A percentile compares a stretch with the other conserved stretches of the same genome.
These are phyloP conservation scores for Pampusana beccarii DNA, from an alignment of 2,113 vertebrate species.

Conservation along the genomic window DNA sequence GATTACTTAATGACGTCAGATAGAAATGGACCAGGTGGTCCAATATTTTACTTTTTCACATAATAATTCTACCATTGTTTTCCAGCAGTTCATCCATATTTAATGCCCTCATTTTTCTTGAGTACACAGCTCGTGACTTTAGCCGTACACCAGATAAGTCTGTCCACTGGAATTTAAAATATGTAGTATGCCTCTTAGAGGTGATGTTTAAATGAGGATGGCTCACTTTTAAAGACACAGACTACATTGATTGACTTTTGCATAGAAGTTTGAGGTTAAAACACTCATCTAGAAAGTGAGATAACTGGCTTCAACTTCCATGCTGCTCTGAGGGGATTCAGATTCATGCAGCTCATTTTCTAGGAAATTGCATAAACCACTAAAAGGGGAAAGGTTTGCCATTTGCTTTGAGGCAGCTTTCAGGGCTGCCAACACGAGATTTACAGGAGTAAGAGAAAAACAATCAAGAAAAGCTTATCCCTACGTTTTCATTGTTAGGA, in stretches of 20 bases:
- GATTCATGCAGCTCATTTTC: neutral
- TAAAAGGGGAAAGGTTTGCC: neutral
- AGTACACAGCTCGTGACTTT: neutral
- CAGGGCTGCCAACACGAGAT: neutral
- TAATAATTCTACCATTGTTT: neutral
- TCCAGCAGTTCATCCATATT: neutral
- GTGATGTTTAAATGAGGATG: neutral
- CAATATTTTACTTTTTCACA: neutral
- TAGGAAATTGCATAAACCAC: neutral
- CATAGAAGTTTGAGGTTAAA: neutral
- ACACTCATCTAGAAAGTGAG: neutral
- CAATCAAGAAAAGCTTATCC: neutral
- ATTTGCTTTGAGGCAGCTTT: neutral
- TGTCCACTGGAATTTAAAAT: neutral
- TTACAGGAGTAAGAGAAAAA: neutral
- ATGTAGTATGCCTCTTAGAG: neutral
- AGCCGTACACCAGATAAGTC: neutral
- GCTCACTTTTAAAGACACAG: neutral
- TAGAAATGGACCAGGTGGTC: neutral
- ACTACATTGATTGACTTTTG: neutral
- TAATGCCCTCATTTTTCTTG: neutral
- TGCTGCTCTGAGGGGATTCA: neutral
- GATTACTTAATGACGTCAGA: neutral
- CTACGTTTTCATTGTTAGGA: neutral
- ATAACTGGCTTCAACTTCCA: neutral